Conservation (phyloP, 2,888 invertebrate genomes). For the Cephonodes hylas region DNA sequence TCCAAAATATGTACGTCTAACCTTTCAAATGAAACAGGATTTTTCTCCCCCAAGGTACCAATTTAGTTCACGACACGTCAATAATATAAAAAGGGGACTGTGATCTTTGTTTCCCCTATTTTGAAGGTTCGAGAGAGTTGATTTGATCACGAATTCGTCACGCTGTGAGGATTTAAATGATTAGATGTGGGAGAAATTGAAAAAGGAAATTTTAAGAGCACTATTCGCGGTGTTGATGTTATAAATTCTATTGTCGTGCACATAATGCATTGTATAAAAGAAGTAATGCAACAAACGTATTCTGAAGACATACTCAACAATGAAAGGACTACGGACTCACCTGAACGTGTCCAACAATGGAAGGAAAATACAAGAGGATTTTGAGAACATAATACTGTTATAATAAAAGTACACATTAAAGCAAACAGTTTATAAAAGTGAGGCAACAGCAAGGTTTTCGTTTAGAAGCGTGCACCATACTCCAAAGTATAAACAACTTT, state of each 20-base stretch:
- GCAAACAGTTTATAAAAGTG: not conserved
- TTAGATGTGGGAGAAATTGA: conserved; percentile 2
- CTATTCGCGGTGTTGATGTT: too few relatives aligned
- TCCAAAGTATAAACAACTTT: conserved; percentile 7
- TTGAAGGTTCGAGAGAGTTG: conserved; percentile 47
- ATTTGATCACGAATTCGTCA: conserved; percentile 41
- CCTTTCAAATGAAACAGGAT: conserved; percentile 66
- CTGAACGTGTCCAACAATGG: not conserved
- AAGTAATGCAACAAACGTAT: not conserved
- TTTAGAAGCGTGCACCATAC: not conserved
- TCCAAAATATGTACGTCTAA: conserved; percentile 34
- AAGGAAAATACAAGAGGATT: not conserved
- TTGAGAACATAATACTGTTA: not conserved
- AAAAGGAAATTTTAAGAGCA: too few relatives aligned
- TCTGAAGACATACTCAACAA: not conserved
- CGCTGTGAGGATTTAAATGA: conserved; percentile 3
- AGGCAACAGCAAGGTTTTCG: not conserved
- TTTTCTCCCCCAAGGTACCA: conserved; percentile 61
- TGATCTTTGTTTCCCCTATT: conserved; percentile 59
- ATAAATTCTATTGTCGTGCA: not conserved
- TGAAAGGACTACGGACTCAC: not conserved
- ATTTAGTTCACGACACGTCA: conserved; percentile 72
- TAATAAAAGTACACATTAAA: not conserved
- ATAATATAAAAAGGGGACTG: conserved; percentile 63
- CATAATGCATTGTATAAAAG: not conserved